Conservation (phyloP, 2,888 invertebrate species). For the Drosophila anomalata region DNA sequence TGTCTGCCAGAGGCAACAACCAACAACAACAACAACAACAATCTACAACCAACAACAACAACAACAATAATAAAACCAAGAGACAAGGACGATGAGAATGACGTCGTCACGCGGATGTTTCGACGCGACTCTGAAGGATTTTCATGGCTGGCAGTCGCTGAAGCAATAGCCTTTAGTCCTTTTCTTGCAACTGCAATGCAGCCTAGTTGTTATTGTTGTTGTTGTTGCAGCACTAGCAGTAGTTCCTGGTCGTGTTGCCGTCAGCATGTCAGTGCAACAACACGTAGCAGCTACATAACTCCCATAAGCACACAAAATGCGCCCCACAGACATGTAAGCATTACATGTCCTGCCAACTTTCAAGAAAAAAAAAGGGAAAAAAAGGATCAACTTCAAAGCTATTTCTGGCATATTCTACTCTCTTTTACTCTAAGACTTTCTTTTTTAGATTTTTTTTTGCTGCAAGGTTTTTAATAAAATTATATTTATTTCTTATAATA, state of each 20-base stretch:
- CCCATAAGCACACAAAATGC: conserved; percentile 21
- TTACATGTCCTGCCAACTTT: conserved; percentile 14
- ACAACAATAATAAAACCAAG: conserved; percentile 21
- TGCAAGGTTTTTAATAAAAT: neutral
- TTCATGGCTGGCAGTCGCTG: conserved; percentile 46
- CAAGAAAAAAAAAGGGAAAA: too few relatives aligned
- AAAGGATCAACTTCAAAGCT: neutral
- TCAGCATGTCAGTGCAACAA: conserved; percentile 68
- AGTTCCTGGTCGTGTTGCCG: conserved; percentile 60
- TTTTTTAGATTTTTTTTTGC: neutral
- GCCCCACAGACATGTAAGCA: conserved; percentile 25
- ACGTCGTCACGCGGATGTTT: conserved; percentile 52
- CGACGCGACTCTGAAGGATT: conserved; percentile 67
- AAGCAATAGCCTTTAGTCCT: conserved; percentile 3
- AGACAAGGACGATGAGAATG: conserved; percentile 45
- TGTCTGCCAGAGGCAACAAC: conserved; percentile 63
- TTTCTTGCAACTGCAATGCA: neutral
- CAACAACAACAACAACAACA: conserved; percentile 6
- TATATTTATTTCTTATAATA: too few relatives aligned
- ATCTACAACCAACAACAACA: neutral
- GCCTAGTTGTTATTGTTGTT: conserved; percentile 9
- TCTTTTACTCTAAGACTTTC: neutral
- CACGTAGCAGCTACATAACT: conserved; percentile 22
- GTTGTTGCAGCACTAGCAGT: conserved; percentile 16
- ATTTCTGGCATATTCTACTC: neutral